phyloP scores from a whole-genome alignment of 2,113 vertebrate species.

The Nasalis larvatus region DNA sequence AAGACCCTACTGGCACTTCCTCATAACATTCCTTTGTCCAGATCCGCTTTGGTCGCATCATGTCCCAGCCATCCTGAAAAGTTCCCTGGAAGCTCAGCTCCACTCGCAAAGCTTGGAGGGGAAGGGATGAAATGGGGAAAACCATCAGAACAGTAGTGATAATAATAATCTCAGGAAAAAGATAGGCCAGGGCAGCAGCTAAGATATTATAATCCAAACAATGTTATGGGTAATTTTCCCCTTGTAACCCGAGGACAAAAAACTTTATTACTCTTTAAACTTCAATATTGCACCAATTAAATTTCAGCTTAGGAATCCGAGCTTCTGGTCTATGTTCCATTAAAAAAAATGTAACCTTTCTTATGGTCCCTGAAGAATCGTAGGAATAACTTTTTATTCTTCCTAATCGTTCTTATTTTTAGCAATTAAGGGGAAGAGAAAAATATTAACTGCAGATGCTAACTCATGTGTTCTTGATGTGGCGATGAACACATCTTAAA shows the following conservation, averaged over 20 bases:
- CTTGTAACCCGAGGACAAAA: conserved; percentile 77
- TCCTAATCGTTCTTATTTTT: conserved; percentile 58
- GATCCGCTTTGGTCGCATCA: conserved; percentile 43
- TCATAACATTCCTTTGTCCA: background rate
- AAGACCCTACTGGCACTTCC: conserved; percentile 1
- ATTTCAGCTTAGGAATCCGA: conserved; percentile 73
- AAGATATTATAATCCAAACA: conserved; percentile 67
- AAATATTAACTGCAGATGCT: conserved; percentile 63
- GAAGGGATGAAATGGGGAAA: conserved; percentile 11
- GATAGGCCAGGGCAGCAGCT: background rate
- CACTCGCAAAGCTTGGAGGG: conserved; percentile 32
- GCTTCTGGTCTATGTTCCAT: conserved; percentile 75
- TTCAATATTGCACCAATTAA: conserved; percentile 78
- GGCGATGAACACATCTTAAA: conserved; percentile 58
- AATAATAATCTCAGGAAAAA: conserved; percentile 25
- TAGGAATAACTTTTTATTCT: conserved; percentile 71
- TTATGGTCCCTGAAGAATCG: conserved; percentile 61
- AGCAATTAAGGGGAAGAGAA: conserved; percentile 75
- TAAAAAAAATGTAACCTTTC: conserved; percentile 71
- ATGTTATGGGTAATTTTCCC: conserved; percentile 74
- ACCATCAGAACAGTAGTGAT: conserved; percentile 1
- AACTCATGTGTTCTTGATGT: conserved; percentile 62
- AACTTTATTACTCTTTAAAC: conserved; percentile 81
- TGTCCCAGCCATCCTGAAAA: conserved; percentile 24
- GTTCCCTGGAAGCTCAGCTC: conserved; percentile 4